Evolutionary conservation across 2,888 invertebrate species (phyloP), one percentile per base, ranked within the genome.

Genomic region (Aporophyla nigra): DNA sequence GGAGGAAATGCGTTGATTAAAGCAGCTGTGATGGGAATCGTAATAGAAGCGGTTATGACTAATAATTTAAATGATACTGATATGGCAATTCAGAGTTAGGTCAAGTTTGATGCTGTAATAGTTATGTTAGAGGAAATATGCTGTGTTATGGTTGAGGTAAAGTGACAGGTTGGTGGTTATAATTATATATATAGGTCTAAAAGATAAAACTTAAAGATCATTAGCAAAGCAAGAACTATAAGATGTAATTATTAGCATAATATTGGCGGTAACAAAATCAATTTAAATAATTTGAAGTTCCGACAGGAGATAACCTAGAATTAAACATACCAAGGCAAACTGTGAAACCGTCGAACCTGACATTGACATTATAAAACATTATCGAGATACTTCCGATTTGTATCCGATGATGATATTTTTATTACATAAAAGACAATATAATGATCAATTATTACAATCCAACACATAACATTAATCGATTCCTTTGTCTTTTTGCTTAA

Each of bases 1-100:
- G 66, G 19, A 81, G 78, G 71, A 80, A 87, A 85, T 68, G 51
- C 66, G 61, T 62, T 74, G 56, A 63, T 76, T 74, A 71, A 51
- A 49, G 24, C 51, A 46, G 21, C 24, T 51, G 49, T 72, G 33
- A 58, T 66, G 21, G n/a, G 61, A 74, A 71, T 66, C 61, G 53
- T 76, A 74, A 73, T 24, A 54, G 49, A 10, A 16, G 40, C 33
- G 49, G 68, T 75, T 81, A 83, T 63, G 46, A 46, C 19, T 54
- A 43, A 74, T 76, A 71, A 76, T 61, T 70, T 40, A 56, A 70
- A 72, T 73, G 72, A 69, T 51, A 77, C 63, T 61, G 54, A 69
- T 63, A 75, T 12, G 12, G 54, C 62, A 76, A 68, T 66, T 61
- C 40, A 78, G 68, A 68, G 56, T 75, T 33, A 76, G 68, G 70